phyloP scores from a whole-genome alignment of 2,797 vertebrate genomes.

The Oryzias sinensis region DNA sequence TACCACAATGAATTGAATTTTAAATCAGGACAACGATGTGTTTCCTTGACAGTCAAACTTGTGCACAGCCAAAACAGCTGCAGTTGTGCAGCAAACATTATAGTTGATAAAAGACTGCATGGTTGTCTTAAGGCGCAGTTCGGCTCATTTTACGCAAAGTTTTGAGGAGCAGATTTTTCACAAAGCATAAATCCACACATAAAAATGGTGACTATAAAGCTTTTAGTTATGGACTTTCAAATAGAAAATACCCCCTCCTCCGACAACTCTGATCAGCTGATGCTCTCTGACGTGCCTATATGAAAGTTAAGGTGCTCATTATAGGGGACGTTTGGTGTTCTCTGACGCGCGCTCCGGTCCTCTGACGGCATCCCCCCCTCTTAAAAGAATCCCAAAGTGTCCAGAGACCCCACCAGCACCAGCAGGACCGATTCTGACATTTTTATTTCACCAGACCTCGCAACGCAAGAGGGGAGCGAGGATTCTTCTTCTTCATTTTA shows the following conservation, averaged over 20 bases:
- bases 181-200: not conserved
- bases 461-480: not conserved
- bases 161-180: conserved; percentile 1
- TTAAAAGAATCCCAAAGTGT: conserved; percentile 68
- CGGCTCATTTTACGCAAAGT: conserved; percentile 23
- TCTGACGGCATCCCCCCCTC: conserved; percentile 80
- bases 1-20: too few species aligned
- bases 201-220: conserved; percentile 7
- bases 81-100: conserved; percentile 15
- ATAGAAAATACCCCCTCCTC: conserved; percentile 33
- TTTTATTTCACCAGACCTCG: conserved; percentile 27
- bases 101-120: conserved; percentile 29
- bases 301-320: conserved; percentile 65
- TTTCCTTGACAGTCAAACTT: not conserved
- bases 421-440: not conserved
- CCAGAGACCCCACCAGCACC: conserved; percentile 37
- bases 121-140: conserved; percentile 20
- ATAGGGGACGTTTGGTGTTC: conserved; percentile 63
- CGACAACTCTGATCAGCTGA: conserved; percentile 11
- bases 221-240: not conserved
- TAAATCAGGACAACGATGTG: too few species aligned
- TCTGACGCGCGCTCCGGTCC: conserved; percentile 83
- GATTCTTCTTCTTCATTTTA: not conserved
- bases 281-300: conserved; percentile 54
- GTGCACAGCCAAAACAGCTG: conserved; percentile 25